These are phyloP conservation scores for Pachyuromys duprasi DNA, from an alignment of 2,797 vertebrate genomes.

Conservation along the genomic window DNA sequence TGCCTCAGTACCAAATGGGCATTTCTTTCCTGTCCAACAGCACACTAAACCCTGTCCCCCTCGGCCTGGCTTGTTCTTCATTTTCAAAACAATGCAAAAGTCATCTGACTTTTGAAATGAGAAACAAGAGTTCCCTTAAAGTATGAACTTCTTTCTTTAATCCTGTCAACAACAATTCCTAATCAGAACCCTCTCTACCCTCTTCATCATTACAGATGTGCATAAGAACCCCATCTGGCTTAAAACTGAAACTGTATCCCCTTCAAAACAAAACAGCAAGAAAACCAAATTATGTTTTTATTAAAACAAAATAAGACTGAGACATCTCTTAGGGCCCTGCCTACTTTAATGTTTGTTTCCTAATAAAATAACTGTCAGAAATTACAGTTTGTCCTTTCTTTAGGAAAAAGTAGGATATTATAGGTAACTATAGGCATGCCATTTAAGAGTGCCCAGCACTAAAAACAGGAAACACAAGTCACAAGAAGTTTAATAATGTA, in stretches of 20 bases:
- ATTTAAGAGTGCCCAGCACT: not conserved
- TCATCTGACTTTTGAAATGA: not conserved
- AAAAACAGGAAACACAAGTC: not conserved
- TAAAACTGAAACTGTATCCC: not conserved
- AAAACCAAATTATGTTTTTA: slow-evolving; percentile 49
- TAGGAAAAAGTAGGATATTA: not conserved
- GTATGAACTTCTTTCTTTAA: not conserved
- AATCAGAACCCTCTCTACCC: not conserved
- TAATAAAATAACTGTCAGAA: slow-evolving; percentile 44
- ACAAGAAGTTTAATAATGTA: not conserved
- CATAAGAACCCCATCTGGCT: not conserved
- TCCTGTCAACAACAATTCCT: not conserved
- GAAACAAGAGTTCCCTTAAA: not conserved
- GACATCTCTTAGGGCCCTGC: not conserved
- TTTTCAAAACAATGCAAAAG: not conserved
- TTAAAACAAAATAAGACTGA: slow-evolving; percentile 35
- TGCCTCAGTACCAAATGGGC: not conserved
- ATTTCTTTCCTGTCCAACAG: slow-evolving; percentile 23
- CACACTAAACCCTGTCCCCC: not conserved
- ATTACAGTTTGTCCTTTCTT: slow-evolving; percentile 1
- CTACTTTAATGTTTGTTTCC: slow-evolving; percentile 53
- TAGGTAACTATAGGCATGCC: not conserved
- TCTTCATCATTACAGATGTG: not conserved
- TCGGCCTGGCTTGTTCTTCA: not conserved
- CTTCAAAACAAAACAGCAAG: slow-evolving; percentile 1